phyloP scores from a whole-genome alignment of 2,888 invertebrate genomes.

The Pyralis farinalis region DNA sequence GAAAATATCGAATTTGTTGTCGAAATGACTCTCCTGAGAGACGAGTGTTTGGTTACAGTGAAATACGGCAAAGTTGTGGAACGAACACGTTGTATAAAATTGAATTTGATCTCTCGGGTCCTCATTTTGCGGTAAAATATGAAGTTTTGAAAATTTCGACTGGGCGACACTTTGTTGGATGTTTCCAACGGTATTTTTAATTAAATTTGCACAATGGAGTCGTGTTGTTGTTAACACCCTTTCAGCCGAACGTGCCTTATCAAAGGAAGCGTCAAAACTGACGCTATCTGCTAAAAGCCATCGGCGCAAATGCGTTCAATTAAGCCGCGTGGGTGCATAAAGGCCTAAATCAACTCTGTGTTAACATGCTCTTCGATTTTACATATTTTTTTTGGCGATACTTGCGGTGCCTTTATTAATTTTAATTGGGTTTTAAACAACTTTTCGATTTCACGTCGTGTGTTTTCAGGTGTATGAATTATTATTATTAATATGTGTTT shows the following conservation, averaged over 20 bases:
- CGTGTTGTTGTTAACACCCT: slow-evolving; percentile 54
- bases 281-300: slow-evolving; percentile 61
- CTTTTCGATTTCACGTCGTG: background rate
- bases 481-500: no score
- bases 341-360: slow-evolving; percentile 31
- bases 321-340: slow-evolving; percentile 39
- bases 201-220: slow-evolving; percentile 50
- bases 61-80: slow-evolving; percentile 33
- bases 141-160: slow-evolving; percentile 17
- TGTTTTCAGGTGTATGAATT: no score
- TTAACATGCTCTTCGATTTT: slow-evolving; percentile 19
- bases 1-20: slow-evolving; percentile 39
- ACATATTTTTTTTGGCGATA: slow-evolving; percentile 1
- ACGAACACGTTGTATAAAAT: slow-evolving; percentile 16
- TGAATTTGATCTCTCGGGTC: slow-evolving; percentile 27
- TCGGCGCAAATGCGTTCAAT: slow-evolving; percentile 62
- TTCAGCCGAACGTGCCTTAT: slow-evolving; percentile 59
- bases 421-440: slow-evolving; percentile 7
- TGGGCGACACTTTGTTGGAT: slow-evolving; percentile 15
- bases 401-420: slow-evolving; percentile 3
- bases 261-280: slow-evolving; percentile 63
- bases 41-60: slow-evolving; percentile 37
- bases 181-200: slow-evolving; percentile 40
- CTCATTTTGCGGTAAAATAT: slow-evolving; percentile 16
- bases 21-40: slow-evolving; percentile 28